phyloP scores from a whole-genome alignment of 2,113 vertebrate genomes.

The Boulengeromyrus knoepffleri region DNA sequence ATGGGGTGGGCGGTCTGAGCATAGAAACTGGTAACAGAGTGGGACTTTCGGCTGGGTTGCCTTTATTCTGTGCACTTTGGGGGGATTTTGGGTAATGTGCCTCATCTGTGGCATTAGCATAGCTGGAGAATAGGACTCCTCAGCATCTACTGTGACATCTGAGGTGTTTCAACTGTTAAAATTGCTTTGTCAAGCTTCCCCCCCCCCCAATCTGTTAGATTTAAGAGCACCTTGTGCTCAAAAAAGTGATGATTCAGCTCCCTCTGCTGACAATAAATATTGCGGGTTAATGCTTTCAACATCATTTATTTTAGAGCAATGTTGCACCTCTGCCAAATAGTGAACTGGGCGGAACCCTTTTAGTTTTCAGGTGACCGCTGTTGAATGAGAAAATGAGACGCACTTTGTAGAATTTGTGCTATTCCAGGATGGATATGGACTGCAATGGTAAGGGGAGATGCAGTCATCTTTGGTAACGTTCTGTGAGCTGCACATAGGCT shows the following conservation, averaged over 20 bases:
- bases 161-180: constrained; percentile 10
- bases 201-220: not conserved
- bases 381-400: constrained; percentile 9
- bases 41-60: not conserved
- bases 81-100: not conserved
- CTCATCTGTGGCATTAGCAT: not conserved
- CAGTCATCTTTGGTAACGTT: constrained; percentile 16
- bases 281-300: constrained; percentile 16
- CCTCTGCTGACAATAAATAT: constrained; percentile 7
- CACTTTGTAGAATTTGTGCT: constrained; percentile 20
- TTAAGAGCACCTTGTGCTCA: constrained; percentile 17
- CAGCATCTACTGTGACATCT: not conserved
- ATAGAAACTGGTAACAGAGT: not conserved
- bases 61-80: not conserved
- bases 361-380: constrained; percentile 12
- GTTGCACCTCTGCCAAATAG: constrained; percentile 13
- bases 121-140: not conserved
- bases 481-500: constrained; percentile 18
- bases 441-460: constrained; percentile 1
- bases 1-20: constrained; percentile 2
- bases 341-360: not conserved
- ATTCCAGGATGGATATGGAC: not conserved
- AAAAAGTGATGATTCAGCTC: constrained; percentile 32
- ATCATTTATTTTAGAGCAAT: not conserved
- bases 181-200: not conserved